phyloP scores from a whole-genome alignment of 1,140 invertebrate genomes.

The Plectus sambesii region DNA sequence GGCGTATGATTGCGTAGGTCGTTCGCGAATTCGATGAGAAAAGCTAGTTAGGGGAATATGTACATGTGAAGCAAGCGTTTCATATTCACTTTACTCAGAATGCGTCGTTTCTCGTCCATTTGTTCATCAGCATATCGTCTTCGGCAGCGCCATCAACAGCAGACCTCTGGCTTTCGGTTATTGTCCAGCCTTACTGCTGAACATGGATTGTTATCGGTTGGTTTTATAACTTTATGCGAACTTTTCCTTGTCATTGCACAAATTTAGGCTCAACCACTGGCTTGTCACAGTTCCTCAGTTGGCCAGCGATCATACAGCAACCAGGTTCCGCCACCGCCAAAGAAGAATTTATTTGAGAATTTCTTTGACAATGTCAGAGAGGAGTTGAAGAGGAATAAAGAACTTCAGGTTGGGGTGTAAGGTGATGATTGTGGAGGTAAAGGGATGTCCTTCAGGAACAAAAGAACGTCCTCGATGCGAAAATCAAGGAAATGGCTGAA shows the following conservation, averaged over 20 bases:
- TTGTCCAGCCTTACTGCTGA: conserved; percentile 3
- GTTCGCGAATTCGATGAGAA: no score
- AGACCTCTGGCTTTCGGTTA: conserved; percentile 4
- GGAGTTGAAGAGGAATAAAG: conserved; percentile 89
- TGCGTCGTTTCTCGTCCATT: not conserved
- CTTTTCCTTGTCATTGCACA: no score
- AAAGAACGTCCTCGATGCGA: conserved; percentile 86
- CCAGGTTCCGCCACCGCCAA: conserved; percentile 9
- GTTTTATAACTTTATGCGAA: not conserved
- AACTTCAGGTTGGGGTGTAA: conserved; percentile 64
- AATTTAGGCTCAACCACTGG: no score
- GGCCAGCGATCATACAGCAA: no score
- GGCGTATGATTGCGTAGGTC: no score
- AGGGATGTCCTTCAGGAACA: conserved; percentile 56
- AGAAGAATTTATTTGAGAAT: conserved; percentile 63
- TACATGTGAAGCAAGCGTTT: no score
- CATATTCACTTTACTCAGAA: no score
- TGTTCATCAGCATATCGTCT: not conserved
- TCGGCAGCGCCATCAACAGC: no score
- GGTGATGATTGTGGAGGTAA: conserved; percentile 9
- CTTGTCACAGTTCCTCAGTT: no score
- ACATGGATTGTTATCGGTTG: not conserved
- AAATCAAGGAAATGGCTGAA: conserved; percentile 92
- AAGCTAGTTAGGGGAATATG: no score
- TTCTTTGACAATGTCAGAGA: conserved; percentile 83